Evolutionary conservation across 2,113 vertebrate species (phyloP), one percentile per base, ranked within the genome.

Genomic region (Notarius quadriscutis): DNA sequence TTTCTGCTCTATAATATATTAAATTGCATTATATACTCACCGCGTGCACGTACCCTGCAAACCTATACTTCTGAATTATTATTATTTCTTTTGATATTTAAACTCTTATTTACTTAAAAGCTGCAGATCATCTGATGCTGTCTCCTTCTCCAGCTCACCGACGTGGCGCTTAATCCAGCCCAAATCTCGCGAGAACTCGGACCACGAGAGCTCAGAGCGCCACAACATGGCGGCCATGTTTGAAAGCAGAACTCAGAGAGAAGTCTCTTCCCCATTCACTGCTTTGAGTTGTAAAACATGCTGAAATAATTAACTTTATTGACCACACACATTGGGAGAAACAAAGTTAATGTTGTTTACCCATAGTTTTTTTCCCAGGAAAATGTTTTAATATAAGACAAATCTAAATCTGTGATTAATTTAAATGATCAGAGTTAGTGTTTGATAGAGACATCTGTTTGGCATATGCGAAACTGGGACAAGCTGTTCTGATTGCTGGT

Each of bases 81-180:
- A 7, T 4, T 41, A 41, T 41, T 34, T 34, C 2, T 41, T 41
- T 41, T 41, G 0, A 4, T 41, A 9, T 34, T 7, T 58, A 22
- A 71, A 12, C 41, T 30, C n/a, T 30, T 20, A 34, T 63, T n/a
- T 7, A 2, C 51, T 25, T 0, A 14, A 12, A 69, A 4, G 50
- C n/a, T 51, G 77, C 77, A 63, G 27, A 9, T 41, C 48, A 48
- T 74, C n/a, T 25, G 88, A 87, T 77, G 58, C 90, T 69, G 84
- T 7, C 60, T 53, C 58, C 62, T 48, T n/a, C 30, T 17, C 81
- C 67, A 60, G 74, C 81, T 41, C n/a, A 90, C 84, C 84, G 81
- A 91, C 90, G 90, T 91, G 90, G 90, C 90, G 65, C 75, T 81
- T n/a, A 58, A n/a, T 86, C 84, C 87, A 81, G 25, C 5, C 25